Evolutionary conservation across 1,140 invertebrate genomes (phyloP).

Genomic region (Zophobas atratus): DNA sequence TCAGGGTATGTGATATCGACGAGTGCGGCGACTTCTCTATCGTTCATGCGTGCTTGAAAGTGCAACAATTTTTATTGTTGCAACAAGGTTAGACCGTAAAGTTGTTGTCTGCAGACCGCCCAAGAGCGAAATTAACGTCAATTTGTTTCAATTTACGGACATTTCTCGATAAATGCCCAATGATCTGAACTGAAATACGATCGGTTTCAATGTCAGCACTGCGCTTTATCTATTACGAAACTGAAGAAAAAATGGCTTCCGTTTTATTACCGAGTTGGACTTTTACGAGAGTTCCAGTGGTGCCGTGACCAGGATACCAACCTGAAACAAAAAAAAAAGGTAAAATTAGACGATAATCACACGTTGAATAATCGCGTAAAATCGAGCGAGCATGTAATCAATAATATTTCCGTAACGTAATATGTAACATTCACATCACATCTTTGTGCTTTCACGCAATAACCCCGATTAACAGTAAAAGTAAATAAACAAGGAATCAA

Average conservation of each 20-base stretch:
- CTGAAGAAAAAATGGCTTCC: background rate
- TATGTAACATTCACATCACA: slow-evolving; percentile 20
- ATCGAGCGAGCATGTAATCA: slow-evolving; percentile 24
- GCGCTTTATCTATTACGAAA: background rate
- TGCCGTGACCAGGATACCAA: background rate
- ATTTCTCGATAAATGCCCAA: slow-evolving; percentile 22
- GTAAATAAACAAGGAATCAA: slow-evolving; percentile 6
- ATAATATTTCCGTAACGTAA: slow-evolving; percentile 31
- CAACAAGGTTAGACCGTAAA: slow-evolving; percentile 23
- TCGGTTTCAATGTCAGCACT: background rate
- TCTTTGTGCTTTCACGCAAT: slow-evolving; percentile 13
- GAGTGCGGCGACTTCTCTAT: background rate
- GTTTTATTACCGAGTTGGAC: background rate
- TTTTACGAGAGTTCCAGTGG: background rate
- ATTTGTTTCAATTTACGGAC: slow-evolving; percentile 35
- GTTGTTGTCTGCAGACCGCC: slow-evolving; percentile 22
- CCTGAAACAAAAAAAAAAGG: slow-evolving; percentile 26
- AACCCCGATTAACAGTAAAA: background rate
- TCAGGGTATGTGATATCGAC: too few relatives aligned
- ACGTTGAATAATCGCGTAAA: slow-evolving; percentile 22
- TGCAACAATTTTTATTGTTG: slow-evolving; percentile 26
- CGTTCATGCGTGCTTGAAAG: slow-evolving; percentile 18
- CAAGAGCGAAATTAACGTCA: slow-evolving; percentile 36
- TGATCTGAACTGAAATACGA: slow-evolving; percentile 8
- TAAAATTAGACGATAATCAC: slow-evolving; percentile 16